Evolutionary conservation across 2,113 vertebrate genomes (phyloP).

Genomic region (Aix galericulata): DNA sequence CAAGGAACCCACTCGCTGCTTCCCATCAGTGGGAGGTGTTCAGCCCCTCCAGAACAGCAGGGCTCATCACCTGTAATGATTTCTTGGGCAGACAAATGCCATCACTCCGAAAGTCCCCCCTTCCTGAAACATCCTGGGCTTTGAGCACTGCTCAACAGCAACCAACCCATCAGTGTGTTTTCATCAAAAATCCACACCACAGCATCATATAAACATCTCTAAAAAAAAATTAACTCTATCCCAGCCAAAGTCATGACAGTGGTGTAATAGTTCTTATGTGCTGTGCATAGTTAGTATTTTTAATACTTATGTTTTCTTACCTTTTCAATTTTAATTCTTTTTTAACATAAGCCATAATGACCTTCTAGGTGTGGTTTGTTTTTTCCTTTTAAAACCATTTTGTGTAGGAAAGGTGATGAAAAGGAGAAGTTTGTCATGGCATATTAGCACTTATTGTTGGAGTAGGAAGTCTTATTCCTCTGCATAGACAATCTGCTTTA

Average conservation of each 20-base stretch:
- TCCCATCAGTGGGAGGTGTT: not conserved
- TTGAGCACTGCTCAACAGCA: not conserved
- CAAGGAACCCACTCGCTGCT: not conserved
- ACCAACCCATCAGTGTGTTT: not conserved
- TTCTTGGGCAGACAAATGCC: not conserved
- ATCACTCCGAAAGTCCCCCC: not conserved
- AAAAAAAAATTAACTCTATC: not conserved
- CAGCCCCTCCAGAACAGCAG: not conserved
- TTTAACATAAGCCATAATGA: not conserved
- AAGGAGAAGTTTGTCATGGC: not conserved
- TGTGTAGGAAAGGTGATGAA: not conserved
- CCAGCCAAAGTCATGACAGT: not conserved
- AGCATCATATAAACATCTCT: too few species aligned
- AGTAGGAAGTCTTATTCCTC: not conserved
- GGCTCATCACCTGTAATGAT: not conserved
- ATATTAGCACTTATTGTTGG: not conserved
- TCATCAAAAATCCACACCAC: not conserved
- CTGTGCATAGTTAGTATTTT: not conserved
- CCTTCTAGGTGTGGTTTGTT: not conserved
- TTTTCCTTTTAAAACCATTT: not conserved
- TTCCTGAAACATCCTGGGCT: not conserved
- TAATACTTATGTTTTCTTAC: not conserved
- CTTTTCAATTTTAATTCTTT: not conserved
- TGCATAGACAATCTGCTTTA: not conserved
- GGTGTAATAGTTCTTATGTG: not conserved